Conservation (phyloP, 1,140 invertebrate species). For the Branchinecta lindahli region DNA sequence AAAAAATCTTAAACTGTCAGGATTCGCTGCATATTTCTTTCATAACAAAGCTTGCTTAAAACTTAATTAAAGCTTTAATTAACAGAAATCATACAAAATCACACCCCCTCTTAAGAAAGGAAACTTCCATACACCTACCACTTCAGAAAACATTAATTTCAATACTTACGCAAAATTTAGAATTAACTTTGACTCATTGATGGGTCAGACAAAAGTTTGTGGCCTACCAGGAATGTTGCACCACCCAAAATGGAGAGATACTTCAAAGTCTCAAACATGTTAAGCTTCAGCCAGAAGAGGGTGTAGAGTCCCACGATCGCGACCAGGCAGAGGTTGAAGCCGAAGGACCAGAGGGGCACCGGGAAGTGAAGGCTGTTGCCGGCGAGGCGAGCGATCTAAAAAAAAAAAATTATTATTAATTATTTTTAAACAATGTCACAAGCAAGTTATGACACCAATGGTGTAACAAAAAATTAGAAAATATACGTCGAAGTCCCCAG, state of each 20-base stretch:
- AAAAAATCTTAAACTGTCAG: no score
- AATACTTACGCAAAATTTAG: not conserved
- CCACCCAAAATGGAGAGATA: constrained; percentile 65
- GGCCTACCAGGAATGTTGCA: constrained; percentile 82
- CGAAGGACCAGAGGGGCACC: not conserved
- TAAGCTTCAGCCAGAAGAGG: constrained; percentile 74
- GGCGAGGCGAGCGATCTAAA: not conserved
- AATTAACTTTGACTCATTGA: not conserved
- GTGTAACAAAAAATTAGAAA: no score
- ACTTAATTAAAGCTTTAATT: no score
- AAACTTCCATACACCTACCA: no score
- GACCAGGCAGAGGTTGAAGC: constrained; percentile 29
- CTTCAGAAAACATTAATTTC: no score
- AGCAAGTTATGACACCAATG: not conserved
- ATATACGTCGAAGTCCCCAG: no score
- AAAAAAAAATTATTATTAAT: not conserved
- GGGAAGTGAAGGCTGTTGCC: not conserved
- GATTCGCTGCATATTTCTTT: no score
- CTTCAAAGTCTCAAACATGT: constrained; percentile 91
- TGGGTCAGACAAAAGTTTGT: constrained; percentile 54
- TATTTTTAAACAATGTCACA: constrained; percentile 9
- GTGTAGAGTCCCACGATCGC: constrained; percentile 73
- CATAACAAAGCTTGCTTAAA: no score
- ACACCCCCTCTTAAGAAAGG: no score
- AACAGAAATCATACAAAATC: no score